These are phyloP conservation scores for Centropus unirufus DNA, from an alignment of 2,113 vertebrate species.

Conservation along the genomic window DNA sequence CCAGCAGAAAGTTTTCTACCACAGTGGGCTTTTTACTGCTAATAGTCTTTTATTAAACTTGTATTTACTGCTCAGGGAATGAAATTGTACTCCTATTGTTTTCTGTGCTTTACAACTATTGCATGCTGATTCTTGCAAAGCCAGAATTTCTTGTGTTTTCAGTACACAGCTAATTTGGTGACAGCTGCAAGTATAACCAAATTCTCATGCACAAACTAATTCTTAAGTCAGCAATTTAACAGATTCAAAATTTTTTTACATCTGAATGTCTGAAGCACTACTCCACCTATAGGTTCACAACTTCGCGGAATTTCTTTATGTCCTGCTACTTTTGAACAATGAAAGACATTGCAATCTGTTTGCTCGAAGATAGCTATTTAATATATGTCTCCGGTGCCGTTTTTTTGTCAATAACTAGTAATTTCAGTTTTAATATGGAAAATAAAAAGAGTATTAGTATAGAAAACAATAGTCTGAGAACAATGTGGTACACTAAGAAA, in stretches of 20 bases:
- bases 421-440: not conserved
- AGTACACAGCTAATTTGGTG: not conserved
- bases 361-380: not conserved
- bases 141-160: not conserved
- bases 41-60: not conserved
- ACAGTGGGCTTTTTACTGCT: not conserved
- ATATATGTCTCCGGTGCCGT: not conserved
- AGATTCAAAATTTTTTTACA: not conserved
- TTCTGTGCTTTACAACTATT: not conserved
- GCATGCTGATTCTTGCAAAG: not conserved
- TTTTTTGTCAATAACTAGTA: not conserved
- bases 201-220: not conserved
- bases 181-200: not conserved
- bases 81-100: not conserved
- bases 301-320: not conserved
- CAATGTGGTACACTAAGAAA: not conserved
- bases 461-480: not conserved
- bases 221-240: not conserved
- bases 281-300: not conserved
- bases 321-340: not conserved
- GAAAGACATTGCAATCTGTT: not conserved
- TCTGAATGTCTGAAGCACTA: not conserved
- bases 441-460: not conserved
- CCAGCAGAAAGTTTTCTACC: not conserved
- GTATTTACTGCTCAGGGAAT: not conserved